phyloP scores from a whole-genome alignment of 1,140 invertebrate species.

The Drosophila nikananu region DNA sequence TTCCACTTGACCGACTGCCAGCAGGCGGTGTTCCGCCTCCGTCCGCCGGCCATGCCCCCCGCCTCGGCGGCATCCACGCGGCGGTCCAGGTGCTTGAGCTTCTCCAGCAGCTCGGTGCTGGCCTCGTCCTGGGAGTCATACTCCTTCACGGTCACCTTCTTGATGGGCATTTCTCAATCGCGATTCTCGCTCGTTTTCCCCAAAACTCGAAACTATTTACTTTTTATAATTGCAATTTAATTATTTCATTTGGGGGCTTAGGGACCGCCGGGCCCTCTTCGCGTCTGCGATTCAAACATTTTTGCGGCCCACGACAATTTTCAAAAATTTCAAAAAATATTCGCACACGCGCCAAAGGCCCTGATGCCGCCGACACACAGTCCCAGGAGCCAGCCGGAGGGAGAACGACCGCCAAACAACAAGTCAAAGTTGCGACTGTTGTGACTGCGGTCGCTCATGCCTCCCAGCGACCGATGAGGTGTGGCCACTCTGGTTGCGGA shows the following conservation, averaged over 20 bases:
- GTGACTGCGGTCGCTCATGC: constrained; percentile 9
- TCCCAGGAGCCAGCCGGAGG: constrained; percentile 8
- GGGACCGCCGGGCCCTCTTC: constrained; percentile 22
- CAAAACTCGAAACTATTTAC: constrained; percentile 9
- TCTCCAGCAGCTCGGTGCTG: constrained; percentile 79
- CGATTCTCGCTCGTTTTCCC: not conserved
- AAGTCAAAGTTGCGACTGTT: constrained; percentile 64
- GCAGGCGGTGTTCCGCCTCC: constrained; percentile 39
- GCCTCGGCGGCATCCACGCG: constrained; percentile 65
- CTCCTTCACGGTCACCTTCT: constrained; percentile 59
- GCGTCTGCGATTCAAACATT: constrained; percentile 28
- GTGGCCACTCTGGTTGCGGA: constrained; percentile 7
- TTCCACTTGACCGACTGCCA: constrained; percentile 86
- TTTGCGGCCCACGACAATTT: not conserved
- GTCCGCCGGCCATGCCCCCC: constrained; percentile 40
- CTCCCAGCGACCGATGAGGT: not conserved
- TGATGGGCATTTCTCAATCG: constrained; percentile 28
- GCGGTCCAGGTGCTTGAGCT: constrained; percentile 81
- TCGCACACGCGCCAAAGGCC: constrained; percentile 37
- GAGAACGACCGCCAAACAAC: constrained; percentile 50
- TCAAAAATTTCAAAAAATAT: constrained; percentile 17
- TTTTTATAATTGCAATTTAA: not conserved
- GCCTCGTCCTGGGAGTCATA: constrained; percentile 79
- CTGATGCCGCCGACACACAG: not conserved
- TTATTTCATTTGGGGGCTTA: constrained; percentile 8